Evolutionary conservation across 2,888 invertebrate species (phyloP).

Genomic region (Unio pictorum): DNA sequence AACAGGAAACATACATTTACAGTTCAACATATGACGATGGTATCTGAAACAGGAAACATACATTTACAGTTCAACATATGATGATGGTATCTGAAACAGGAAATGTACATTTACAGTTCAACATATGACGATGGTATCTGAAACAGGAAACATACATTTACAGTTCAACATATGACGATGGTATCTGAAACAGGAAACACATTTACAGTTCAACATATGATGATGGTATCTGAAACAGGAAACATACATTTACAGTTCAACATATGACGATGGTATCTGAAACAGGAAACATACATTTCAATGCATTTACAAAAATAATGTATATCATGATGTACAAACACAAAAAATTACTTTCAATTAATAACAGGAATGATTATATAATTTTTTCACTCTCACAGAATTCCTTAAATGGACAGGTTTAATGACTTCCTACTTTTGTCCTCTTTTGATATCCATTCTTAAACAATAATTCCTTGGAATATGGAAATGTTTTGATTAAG

Average conservation of each 20-base stretch:
- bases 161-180: conserved; percentile 85
- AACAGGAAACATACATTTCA: no score
- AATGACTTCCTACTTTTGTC: no score
- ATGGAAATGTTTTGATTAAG: no score
- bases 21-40: conserved; percentile 86
- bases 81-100: conserved; percentile 82
- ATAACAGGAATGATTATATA: not conserved
- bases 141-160: conserved; percentile 10
- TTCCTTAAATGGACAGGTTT: no score
- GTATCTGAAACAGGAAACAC: conserved; percentile 74
- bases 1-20: conserved; percentile 8
- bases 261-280: no score
- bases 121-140: conserved; percentile 92
- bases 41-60: conserved; percentile 74
- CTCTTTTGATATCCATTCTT: no score
- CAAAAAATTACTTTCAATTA: no score
- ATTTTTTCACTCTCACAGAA: no score
- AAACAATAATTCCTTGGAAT: no score
- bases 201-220: conserved; percentile 78
- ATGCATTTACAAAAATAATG: no score
- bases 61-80: conserved; percentile 78
- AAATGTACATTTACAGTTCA: not conserved
- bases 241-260: not conserved
- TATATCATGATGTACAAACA: no score
- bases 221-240: conserved; percentile 82